Base-by-base conservation (phyloP, 2,113 vertebrate species). In the Cichladusa arquata region DNA sequence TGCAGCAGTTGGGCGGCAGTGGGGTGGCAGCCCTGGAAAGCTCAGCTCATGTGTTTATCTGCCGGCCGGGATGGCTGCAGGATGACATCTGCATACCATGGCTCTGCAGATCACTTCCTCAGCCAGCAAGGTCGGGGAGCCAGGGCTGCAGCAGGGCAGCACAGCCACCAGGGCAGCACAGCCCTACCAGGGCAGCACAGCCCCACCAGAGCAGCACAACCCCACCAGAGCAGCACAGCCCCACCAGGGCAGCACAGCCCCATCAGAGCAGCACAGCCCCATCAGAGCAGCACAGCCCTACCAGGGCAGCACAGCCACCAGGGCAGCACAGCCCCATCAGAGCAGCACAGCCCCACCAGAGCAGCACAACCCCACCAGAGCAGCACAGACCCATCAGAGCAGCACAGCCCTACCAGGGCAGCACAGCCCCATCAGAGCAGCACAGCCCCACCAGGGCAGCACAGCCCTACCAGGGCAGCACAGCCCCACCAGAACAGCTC, bases 71-170 rank as follows among this genome's bases (percentile, higher is more conserved):
- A 9, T 78, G 86, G 91, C 95, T 94, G 93, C 95, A 94, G 95
- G 95, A 94, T 96, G 93, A 95, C 95, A 96, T 96, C 89, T 95
- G 93, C 93, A 93, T 92, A 14, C 90, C 95, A 79, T 25, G n/a
- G 34, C 1, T 0, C 69, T 42, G 83, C 6, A 7, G 86, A 92
- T 93, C 96, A 86, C 86, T 93, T 96, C 96, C 95, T 88, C 12
- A 0, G 42, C 85, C 48, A 16, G 50, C 9, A 80, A 94, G 93
- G 94, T 95, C 45, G 26, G 28, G 50, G 50, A 51, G 17, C 26
- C 50, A 51, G 3, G 19, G 2, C 77, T 16, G 36, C 79, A 18
- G 9, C 85, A 9, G 67, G 54, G 45, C 58, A 50, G 48, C 48
- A 50, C 24, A 50, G 24, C 50, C 48, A 23, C 8, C 82, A 9